phyloP scores from a whole-genome alignment of 2,888 invertebrate species.

The Lepidonotus clava region DNA sequence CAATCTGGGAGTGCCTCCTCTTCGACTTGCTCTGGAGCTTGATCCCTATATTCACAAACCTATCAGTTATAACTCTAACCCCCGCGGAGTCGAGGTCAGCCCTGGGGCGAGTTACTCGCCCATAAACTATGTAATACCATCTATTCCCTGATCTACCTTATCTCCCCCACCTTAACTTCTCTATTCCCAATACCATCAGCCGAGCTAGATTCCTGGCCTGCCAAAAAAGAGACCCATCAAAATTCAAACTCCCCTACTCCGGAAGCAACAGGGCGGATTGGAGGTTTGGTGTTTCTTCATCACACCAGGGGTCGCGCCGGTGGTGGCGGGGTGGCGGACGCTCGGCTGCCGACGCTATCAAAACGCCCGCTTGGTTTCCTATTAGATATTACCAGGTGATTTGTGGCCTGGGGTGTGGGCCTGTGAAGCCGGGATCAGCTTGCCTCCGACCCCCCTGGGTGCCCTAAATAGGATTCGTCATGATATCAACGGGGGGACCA shows the following conservation, averaged over 20 bases:
- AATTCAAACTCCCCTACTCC: neutral
- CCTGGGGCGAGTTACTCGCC: too few species aligned
- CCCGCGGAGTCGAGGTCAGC: too few species aligned
- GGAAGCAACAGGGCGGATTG: neutral
- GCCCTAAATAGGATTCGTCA: constrained; percentile 44
- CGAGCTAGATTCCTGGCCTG: neutral
- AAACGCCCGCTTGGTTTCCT: constrained; percentile 13
- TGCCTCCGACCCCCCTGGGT: neutral
- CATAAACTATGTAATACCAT: too few species aligned
- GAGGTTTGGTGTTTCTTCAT: neutral
- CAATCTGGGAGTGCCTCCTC: too few species aligned
- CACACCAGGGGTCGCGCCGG: neutral
- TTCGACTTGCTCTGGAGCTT: too few species aligned
- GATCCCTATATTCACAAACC: too few species aligned
- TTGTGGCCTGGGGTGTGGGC: neutral
- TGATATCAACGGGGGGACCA: constrained; percentile 1
- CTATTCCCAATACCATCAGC: too few species aligned
- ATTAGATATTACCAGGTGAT: constrained; percentile 44
- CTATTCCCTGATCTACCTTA: too few species aligned
- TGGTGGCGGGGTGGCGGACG: neutral
- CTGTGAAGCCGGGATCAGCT: neutral
- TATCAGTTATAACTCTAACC: too few species aligned
- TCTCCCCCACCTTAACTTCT: too few species aligned
- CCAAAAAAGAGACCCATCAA: neutral
- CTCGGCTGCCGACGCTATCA: neutral